phyloP scores from a whole-genome alignment of 2,113 vertebrate species.

The Onychorhynchus coronatus region DNA sequence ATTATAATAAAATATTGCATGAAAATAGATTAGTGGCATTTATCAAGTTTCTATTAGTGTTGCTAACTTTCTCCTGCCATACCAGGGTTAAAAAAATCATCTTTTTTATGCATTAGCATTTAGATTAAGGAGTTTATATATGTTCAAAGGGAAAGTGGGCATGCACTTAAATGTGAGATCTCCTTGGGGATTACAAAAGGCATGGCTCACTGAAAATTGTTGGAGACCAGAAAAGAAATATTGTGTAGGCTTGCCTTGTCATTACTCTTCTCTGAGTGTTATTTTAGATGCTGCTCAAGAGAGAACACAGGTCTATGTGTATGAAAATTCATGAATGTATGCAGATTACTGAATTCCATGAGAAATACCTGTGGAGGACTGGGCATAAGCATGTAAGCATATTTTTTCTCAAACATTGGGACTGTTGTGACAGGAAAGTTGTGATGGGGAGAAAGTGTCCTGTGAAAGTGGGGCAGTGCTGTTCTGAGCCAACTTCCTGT shows the following conservation, averaged over 20 bases:
- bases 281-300: not conserved
- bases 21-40: not conserved
- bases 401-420: not conserved
- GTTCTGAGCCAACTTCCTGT: not conserved
- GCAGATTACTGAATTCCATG: not conserved
- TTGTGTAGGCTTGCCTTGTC: not conserved
- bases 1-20: not conserved
- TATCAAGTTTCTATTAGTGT: not conserved
- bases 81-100: not conserved
- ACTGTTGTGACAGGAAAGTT: not conserved
- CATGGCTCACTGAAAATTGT: not conserved
- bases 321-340: not conserved
- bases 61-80: not conserved
- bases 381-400: accelerated
- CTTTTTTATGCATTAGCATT: not conserved
- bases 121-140: not conserved
- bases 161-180: not conserved
- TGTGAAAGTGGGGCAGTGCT: not conserved
- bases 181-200: not conserved
- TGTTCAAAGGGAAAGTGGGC: not conserved
- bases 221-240: not conserved
- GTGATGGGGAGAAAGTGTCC: not conserved
- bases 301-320: not conserved
- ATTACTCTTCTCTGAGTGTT: not conserved
- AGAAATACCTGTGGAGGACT: not conserved